Evolutionary conservation across 2,888 invertebrate species (phyloP), one percentile per base, ranked within the genome.

Genomic region (Onthophagus sagittarius): DNA sequence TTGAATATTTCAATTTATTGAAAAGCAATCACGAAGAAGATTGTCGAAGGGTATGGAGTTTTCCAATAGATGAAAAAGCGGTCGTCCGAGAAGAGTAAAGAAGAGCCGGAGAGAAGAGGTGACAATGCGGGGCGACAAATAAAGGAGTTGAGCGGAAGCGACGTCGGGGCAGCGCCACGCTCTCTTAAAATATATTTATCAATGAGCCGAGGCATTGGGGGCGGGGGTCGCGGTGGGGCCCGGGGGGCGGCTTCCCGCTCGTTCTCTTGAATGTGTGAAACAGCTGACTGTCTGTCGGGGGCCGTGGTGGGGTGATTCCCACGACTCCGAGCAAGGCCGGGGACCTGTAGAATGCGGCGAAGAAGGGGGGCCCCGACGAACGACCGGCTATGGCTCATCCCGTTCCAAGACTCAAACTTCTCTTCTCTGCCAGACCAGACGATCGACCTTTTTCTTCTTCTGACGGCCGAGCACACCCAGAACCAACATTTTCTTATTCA

Each of bases 271-370:
- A 81, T 80, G 81, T 81, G 80, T 80, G 78, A 75, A 81, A 82
- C 82, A 82, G 82, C 81, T 81, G 81, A 82, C 81, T 82, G 81
- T 81, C 81, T 81, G 80, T 79, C 80, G 78, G 80, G 81, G 80
- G 79, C 76, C 78, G 79, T 79, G 83, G 82, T 80, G 82, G 82
- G 80, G 81, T 80, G 81, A 73, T 82, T 83, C 83, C 83, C 83
- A 83, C 82, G 80, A 78, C 78, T 80, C 79, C 80, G 39, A 9
- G 81, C 82, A 83, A 82, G 82, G 83, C 82, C 83, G 81, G 81
- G 81, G 80, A 83, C 82, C 81, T 81, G 82, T 82, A 82, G 82
- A 83, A 83, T 82, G 82, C 76, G 77, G 75, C 76, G 77, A 77
- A 78, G 77, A 77, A 76, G 74, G 76, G 76, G 77, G 77, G 62